Evolutionary conservation across 2,113 vertebrate genomes (phyloP).

Genomic region (Otolemur garnettii): DNA sequence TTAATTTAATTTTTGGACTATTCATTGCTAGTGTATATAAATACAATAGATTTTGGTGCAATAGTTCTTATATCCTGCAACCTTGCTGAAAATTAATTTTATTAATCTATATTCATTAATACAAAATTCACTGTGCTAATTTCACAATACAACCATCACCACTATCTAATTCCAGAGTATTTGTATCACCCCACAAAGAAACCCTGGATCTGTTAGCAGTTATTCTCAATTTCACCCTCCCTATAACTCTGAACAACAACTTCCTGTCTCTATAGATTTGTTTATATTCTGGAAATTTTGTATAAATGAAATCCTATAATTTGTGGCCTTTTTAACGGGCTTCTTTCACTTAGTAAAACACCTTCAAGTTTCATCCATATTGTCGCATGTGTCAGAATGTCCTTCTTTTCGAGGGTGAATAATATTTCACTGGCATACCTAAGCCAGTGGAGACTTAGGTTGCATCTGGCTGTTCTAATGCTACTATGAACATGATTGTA

Average conservation of each 20-base stretch:
- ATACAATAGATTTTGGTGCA: too few relatives aligned
- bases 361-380: neutral
- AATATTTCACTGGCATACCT: too few relatives aligned
- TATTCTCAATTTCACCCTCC: neutral
- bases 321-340: neutral
- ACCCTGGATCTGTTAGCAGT: neutral
- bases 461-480: neutral
- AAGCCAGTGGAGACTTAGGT: neutral
- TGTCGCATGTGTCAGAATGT: neutral
- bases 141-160: neutral
- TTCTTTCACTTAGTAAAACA: neutral
- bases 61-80: too few relatives aligned
- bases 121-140: neutral
- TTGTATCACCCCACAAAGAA: neutral
- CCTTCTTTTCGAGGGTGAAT: neutral
- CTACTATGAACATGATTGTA: neutral
- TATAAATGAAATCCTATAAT: neutral
- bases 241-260: neutral
- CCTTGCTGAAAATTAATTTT: too few relatives aligned
- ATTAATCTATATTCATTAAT: too few relatives aligned
- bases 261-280: neutral
- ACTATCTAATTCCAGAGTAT: neutral
- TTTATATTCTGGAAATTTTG: neutral
- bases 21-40: too few relatives aligned
- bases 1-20: too few relatives aligned